Percentiles rank a stretch among this genome's conserved stretches.
Conservation (phyloP, 2,113 vertebrate species). For the Pionites leucogaster region DNA sequence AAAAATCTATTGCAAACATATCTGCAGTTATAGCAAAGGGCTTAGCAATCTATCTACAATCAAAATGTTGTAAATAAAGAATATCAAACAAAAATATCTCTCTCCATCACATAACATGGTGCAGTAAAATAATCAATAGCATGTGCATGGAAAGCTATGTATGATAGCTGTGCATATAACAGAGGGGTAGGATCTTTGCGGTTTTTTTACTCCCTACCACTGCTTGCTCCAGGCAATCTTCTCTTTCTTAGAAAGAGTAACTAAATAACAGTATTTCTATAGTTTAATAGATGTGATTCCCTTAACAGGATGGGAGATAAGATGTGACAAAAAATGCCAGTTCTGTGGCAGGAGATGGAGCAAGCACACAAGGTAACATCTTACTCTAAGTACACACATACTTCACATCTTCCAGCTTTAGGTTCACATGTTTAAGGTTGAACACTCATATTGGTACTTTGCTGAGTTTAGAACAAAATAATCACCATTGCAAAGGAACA, state of each 20-base stretch:
- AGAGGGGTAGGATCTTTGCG: not conserved
- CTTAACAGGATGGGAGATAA: not conserved
- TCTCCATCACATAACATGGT: not conserved
- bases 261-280: not conserved
- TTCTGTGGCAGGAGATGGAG: not conserved
- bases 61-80: not conserved
- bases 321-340: not conserved
- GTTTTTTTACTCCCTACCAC: not conserved
- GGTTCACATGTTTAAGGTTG: not conserved
- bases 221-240: not conserved
- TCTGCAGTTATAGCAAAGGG: not conserved
- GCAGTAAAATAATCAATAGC: not conserved
- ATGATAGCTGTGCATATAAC: not conserved
- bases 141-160: not conserved
- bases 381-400: not conserved
- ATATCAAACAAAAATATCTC: not conserved
- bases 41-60: not conserved
- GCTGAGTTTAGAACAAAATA: not conserved
- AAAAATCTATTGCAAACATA: not conserved
- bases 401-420: not conserved
- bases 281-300: not conserved
- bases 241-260: not conserved
- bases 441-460: not conserved
- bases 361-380: not conserved
- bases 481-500: not conserved